Conservation (phyloP, 2,888 invertebrate genomes). For the Eugnorisma glareosa region DNA sequence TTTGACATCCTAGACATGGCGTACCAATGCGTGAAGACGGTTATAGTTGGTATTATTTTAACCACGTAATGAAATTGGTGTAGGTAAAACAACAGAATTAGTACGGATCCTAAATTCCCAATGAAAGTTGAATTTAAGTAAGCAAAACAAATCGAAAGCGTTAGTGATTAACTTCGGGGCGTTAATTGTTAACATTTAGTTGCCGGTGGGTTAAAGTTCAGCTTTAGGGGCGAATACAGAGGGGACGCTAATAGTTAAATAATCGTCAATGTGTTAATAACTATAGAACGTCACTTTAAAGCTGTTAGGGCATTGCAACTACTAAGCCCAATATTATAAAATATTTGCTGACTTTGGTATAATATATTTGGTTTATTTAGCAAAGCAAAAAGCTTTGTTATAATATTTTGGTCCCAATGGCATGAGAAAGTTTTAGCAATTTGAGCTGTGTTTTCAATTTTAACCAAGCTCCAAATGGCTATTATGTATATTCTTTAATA, state of each 20-base stretch:
- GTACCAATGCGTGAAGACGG: neutral
- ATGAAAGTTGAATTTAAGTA: constrained; percentile 40
- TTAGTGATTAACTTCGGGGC: constrained; percentile 48
- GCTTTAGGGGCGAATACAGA: constrained; percentile 21
- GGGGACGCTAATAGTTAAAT: constrained; percentile 41
- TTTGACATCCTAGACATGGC: neutral
- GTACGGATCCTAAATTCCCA: constrained; percentile 11
- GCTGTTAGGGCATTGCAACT: neutral
- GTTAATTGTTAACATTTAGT: constrained; percentile 57
- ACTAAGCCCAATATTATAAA: neutral
- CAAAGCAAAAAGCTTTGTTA: neutral
- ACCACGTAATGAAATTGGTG: no score
- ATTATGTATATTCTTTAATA: neutral
- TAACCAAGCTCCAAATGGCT: neutral
- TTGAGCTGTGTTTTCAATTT: neutral
- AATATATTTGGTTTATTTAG: neutral
- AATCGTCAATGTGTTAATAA: constrained; percentile 35
- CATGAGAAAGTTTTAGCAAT: neutral
- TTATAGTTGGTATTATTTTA: neutral
- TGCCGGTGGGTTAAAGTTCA: constrained; percentile 46
- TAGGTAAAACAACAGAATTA: neutral
- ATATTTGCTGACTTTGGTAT: neutral
- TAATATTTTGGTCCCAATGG: neutral
- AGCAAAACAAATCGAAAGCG: constrained; percentile 49
- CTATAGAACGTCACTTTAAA: constrained; percentile 13